phyloP scores from a whole-genome alignment of 2,888 invertebrate species.

The Stegophylla sp. region DNA sequence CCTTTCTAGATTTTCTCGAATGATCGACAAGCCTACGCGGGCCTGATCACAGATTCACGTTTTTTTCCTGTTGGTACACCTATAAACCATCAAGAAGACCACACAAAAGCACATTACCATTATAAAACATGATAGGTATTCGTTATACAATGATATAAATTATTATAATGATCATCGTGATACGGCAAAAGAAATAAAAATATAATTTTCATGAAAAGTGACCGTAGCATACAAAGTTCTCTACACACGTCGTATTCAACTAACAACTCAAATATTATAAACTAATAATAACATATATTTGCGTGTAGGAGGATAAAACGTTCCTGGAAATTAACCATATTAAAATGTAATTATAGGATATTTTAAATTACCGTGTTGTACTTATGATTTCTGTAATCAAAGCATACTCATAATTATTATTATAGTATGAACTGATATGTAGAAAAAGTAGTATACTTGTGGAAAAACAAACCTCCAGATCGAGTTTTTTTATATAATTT shows the following conservation, averaged over 20 bases:
- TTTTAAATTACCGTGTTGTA: background rate
- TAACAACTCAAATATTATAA: conserved; percentile 30
- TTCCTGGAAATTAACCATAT: conserved; percentile 20
- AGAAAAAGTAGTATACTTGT: background rate
- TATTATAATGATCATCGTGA: conserved; percentile 67
- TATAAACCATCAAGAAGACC: conserved; percentile 32
- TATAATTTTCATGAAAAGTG: conserved; percentile 30
- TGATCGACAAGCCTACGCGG: no score
- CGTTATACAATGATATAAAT: conserved; percentile 66
- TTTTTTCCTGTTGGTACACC: conserved; percentile 25
- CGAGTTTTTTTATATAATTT: no score
- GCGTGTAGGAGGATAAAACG: conserved; percentile 22
- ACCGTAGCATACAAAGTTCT: conserved; percentile 9
- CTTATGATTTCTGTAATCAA: background rate
- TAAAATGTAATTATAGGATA: conserved; percentile 22
- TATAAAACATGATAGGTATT: conserved; percentile 15
- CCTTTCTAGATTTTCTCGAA: no score
- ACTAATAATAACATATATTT: conserved; percentile 38
- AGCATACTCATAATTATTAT: background rate
- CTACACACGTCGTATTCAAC: conserved; percentile 18
- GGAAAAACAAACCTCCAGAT: background rate
- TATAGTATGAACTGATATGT: background rate
- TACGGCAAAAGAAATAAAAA: conserved; percentile 66
- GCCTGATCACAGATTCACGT: conserved; percentile 14
- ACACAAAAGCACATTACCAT: conserved; percentile 24